These are phyloP conservation scores for Anthoptus insignis DNA, from an alignment of 2,888 invertebrate genomes.

Conservation along the genomic window DNA sequence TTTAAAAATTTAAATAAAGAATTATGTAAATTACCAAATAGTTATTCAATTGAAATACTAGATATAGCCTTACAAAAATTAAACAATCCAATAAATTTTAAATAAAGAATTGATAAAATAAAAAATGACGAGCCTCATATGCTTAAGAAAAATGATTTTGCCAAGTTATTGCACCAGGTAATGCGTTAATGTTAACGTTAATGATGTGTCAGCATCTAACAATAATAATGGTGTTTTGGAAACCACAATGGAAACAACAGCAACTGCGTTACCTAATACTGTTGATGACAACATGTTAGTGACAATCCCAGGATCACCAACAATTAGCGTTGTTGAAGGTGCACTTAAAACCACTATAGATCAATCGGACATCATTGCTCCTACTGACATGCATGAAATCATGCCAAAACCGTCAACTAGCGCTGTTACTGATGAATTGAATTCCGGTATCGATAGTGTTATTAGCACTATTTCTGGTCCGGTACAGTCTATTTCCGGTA, in stretches of 20 bases:
- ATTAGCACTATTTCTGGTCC: conserved; percentile 37
- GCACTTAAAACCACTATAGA: conserved; percentile 39
- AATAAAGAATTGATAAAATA: no score
- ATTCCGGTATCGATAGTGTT: conserved; percentile 29
- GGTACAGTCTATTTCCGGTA: no score
- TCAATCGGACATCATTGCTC: conserved; percentile 43
- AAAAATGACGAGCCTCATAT: no score
- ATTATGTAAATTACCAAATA: no score
- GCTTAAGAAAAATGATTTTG: no score
- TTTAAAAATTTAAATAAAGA: no score
- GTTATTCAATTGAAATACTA: no score
- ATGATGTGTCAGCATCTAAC: conserved; percentile 41
- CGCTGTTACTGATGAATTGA: conserved; percentile 28
- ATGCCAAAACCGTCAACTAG: conserved; percentile 5
- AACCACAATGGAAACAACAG: conserved; percentile 44
- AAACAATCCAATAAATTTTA: no score
- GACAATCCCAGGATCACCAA: conserved; percentile 41
- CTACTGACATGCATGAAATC: conserved; percentile 1
- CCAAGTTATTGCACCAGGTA: no score
- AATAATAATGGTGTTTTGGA: conserved; percentile 44
- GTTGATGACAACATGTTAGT: conserved; percentile 38
- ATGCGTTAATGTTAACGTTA: no score
- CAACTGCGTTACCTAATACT: conserved; percentile 46
- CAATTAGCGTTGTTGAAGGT: conserved; percentile 42
- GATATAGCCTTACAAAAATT: no score